Conservation (phyloP, 2,888 invertebrate genomes). For the Lasioglossum figueresi region DNA sequence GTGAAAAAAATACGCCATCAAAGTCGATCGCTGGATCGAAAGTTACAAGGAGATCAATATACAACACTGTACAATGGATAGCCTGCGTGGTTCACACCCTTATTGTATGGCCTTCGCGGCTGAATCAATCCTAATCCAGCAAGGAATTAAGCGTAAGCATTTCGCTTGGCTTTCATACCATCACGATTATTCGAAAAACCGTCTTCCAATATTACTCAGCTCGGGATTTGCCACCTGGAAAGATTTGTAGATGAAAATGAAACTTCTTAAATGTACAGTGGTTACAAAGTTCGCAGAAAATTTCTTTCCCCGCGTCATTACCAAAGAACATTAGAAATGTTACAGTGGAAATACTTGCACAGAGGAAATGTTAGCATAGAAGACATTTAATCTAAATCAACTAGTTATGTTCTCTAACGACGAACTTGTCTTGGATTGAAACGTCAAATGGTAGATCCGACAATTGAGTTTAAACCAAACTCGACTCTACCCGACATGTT, state of each 20-base stretch:
- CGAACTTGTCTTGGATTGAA: background rate
- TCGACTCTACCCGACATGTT: background rate
- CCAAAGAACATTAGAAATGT: no score
- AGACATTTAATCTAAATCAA: background rate
- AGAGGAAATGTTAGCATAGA: background rate
- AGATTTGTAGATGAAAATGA: background rate
- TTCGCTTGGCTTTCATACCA: slow-evolving; percentile 12
- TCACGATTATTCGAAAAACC: slow-evolving; percentile 13
- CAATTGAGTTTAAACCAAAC: background rate
- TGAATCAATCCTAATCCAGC: slow-evolving; percentile 24
- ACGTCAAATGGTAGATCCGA: background rate
- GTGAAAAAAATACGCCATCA: background rate
- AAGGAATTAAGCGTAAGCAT: slow-evolving; percentile 55
- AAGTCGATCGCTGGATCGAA: background rate
- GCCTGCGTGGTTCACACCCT: background rate
- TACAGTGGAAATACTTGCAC: background rate
- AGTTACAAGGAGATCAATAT: slow-evolving; percentile 14
- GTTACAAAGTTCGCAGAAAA: no score
- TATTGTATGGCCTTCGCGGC: background rate
- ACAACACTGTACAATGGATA: background rate
- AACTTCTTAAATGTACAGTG: background rate
- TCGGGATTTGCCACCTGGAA: slow-evolving; percentile 54
- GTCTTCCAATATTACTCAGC: background rate
- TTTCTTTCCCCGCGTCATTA: no score
- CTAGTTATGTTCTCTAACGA: background rate